A percentile compares a stretch with the other conserved stretches of the same genome.
These are phyloP conservation scores for Typhlichthys subterraneus DNA, from an alignment of 2,797 vertebrate species.

Conservation along the genomic window DNA sequence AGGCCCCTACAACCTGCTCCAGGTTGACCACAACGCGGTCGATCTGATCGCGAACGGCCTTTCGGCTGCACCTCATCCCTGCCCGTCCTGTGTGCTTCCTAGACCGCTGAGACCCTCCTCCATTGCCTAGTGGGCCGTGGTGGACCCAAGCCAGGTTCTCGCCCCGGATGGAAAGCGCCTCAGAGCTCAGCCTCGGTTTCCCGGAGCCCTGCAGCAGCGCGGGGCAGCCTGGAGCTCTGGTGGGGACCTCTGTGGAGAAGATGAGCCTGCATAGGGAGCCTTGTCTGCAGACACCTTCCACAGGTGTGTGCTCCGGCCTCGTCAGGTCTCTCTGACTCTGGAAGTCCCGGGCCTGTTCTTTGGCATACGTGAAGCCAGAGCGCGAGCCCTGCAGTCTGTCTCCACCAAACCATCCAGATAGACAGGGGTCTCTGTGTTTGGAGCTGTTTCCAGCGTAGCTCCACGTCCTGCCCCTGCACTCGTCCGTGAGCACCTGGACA, in stretches of 20 bases:
- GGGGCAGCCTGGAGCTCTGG: slow-evolving; percentile 33
- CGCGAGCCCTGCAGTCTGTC: slow-evolving; percentile 50
- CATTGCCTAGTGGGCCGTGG: slow-evolving; percentile 14
- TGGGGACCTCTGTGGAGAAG: slow-evolving; percentile 69
- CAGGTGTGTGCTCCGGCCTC: slow-evolving; percentile 46
- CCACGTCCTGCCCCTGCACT: slow-evolving; percentile 58
- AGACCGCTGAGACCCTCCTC: slow-evolving; percentile 3
- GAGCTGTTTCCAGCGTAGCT: slow-evolving; percentile 52
- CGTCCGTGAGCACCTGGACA: slow-evolving; percentile 52
- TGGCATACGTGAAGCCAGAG: slow-evolving; percentile 59
- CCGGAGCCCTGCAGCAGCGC: slow-evolving; percentile 41
- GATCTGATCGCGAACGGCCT: slow-evolving; percentile 77
- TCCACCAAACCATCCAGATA: slow-evolving; percentile 54
- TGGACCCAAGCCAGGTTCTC: slow-evolving; percentile 49
- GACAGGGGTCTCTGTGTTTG: slow-evolving; percentile 54
- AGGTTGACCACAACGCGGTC: slow-evolving; percentile 76
- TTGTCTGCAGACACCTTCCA: slow-evolving; percentile 50
- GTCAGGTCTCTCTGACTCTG: slow-evolving; percentile 64
- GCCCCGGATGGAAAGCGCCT: slow-evolving; percentile 19
- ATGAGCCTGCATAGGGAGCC: slow-evolving; percentile 57
- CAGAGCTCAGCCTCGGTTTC: slow-evolving; percentile 39
- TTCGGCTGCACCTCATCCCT: slow-evolving; percentile 49
- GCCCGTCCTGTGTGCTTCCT: slow-evolving; percentile 12
- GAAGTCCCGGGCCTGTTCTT: slow-evolving; percentile 49
- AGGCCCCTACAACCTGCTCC: slow-evolving; percentile 75